Base-by-base conservation (phyloP, 2,797 vertebrate species). In the Oophaga sylvatica region DNA sequence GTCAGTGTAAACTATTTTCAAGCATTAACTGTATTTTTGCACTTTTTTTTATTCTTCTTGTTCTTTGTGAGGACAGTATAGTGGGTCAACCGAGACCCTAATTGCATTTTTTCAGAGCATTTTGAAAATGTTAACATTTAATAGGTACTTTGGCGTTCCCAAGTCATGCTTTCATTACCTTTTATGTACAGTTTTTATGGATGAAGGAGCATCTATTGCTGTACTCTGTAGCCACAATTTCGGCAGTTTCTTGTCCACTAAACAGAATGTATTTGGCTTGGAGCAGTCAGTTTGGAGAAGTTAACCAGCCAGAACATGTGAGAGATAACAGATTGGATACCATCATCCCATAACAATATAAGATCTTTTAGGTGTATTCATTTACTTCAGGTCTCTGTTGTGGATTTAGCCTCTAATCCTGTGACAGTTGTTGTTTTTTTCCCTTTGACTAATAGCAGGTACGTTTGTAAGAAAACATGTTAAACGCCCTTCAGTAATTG, bases 401-500 rank as follows among this genome's bases (percentile, higher is more conserved):
- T 89, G 85, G 85, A 90, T 92, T 92, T 93, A 93, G 93, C 93
- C 92, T 90, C 92, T 92, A 91, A 91, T 93, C 92, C 90, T 91
- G 75, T 89, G 60, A 93, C 93, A 94, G 92, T 94, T 93, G 89
- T 93, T 88, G 90, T 93, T 94, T 95, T 95, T 94, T 94, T 91
- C 93, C 91, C 89, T 89, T 93, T 91, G 90, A 85, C 87, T 92
- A 94, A 93, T 94, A 94, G 91, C 89, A 92, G 91, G 88, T 91
- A 92, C 91, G 59, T 60, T 56, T 77, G 65, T 71, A 85, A 86
- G 89, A 89, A 90, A 92, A 90, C 84, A 79, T 78, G 91, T 91
- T 90, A 79, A 56, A 65, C 83, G 45, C 68, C 63, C 88, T 70
- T 76, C 19, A 85, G 88, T 90, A 76, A 59, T 3, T 87, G 8